Base-by-base conservation (phyloP, 2,888 invertebrate genomes). In the Temnothorax ravouxi region DNA sequence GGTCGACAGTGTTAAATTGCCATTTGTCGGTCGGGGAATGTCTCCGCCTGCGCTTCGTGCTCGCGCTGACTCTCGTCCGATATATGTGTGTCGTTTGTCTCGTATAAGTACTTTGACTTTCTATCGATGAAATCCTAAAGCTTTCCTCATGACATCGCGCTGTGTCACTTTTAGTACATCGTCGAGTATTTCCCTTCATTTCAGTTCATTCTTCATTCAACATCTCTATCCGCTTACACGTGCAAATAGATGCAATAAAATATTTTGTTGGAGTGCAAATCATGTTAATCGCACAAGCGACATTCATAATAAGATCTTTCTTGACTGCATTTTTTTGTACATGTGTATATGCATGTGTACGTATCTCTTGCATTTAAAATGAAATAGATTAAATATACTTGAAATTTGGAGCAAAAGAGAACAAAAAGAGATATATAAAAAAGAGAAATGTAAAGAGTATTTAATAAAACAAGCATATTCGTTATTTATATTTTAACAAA, bases 1-100 rank as follows among this genome's bases (percentile, higher is more conserved):
- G 85, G 84, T 88, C 89, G 91, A 88, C 92, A 91, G 89, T 90
- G 91, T 91, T 93, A 93, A 93, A 93, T 93, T 93, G 92, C 92
- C 91, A 91, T 93, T 93, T 92, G 92, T 92, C 89, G 91, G 88
- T 83, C 85, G 88, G 91, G 88, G 87, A 87, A 89, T 89, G 87
- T 86, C 75, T 74, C 87, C 87, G 88, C 88, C 86, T 69, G 85
- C 84, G 56, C 67, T 47, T 38, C 47, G 47, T n/a, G 8, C n/a
- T 59, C 75, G 67, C 89, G 67, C 64, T 56, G 75, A 76, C 90
- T 88, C 83, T 88, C 86, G 86, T 83, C 89, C 89, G 83, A 86
- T 88, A 86, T 88, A 86, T 56, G 87, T 84, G 11, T 56, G 87
- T 84, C 84, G 74, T 69, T 56, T 82, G 50, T 34, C 79, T 80